Percentiles rank a stretch among this genome's conserved stretches.
Conservation (phyloP, 2,888 invertebrate species). For the Cheilosia vernalis region DNA sequence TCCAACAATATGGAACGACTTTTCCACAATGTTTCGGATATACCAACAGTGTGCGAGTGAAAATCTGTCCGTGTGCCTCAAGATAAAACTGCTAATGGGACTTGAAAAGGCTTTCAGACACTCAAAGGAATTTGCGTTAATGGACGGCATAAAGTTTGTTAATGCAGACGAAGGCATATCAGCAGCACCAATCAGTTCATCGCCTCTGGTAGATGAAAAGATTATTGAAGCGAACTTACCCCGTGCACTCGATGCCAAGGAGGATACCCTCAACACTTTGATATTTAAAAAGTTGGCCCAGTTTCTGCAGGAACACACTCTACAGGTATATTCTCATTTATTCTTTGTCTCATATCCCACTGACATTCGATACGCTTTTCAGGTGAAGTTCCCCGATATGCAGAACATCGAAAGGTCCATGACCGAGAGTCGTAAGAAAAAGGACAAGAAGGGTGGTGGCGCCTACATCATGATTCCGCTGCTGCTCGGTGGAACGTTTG, state of each 20-base stretch:
- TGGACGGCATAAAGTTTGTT: slow-evolving; percentile 91
- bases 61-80: slow-evolving; percentile 89
- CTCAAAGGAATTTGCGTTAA: slow-evolving; percentile 86
- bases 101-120: slow-evolving; percentile 89
- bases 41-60: slow-evolving; percentile 91
- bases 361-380: slow-evolving; percentile 76
- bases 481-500: slow-evolving; percentile 91
- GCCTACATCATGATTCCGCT: slow-evolving; percentile 91
- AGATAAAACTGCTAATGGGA: slow-evolving; percentile 90
- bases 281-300: slow-evolving; percentile 89
- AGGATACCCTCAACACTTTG: slow-evolving; percentile 89
- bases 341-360: not conserved
- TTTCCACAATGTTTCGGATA: slow-evolving; percentile 90
- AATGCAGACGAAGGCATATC: slow-evolving; percentile 84
- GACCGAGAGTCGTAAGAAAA: slow-evolving; percentile 86
- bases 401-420: slow-evolving; percentile 87
- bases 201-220: slow-evolving; percentile 83
- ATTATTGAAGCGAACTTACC: slow-evolving; percentile 90
- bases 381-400: slow-evolving; percentile 90
- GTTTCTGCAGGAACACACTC: slow-evolving; percentile 91
- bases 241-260: slow-evolving; percentile 88
- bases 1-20: slow-evolving; percentile 84
- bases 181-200: slow-evolving; percentile 65
- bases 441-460: slow-evolving; percentile 87
- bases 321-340: slow-evolving; percentile 86